These are phyloP conservation scores for Beaufortia kweichowensis DNA, from an alignment of 2,113 vertebrate species.

Conservation along the genomic window DNA sequence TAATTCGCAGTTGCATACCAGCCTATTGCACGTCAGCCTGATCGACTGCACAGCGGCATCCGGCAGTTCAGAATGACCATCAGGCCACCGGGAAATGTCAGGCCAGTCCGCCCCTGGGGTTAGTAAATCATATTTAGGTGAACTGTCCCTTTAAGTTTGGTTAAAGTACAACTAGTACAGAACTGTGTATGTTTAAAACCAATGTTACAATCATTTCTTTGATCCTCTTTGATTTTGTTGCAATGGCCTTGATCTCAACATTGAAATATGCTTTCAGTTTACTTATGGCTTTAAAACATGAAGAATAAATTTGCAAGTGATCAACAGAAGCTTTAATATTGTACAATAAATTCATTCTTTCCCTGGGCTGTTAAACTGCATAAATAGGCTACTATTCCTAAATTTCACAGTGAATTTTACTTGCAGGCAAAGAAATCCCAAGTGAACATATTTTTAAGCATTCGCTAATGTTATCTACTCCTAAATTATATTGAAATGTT, in stretches of 20 bases:
- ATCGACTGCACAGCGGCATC: too few relatives aligned
- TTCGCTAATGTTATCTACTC: too few relatives aligned
- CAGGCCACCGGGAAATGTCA: too few relatives aligned
- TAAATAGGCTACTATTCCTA: neutral
- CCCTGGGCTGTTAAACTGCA: constrained; percentile 5
- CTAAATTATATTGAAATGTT: too few relatives aligned
- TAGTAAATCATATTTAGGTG: too few relatives aligned
- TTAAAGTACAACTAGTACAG: too few relatives aligned
- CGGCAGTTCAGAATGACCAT: too few relatives aligned
- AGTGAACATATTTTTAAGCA: neutral
- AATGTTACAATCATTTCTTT: neutral
- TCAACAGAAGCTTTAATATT: constrained; percentile 6
- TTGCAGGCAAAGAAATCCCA: neutral
- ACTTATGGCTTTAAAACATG: neutral
- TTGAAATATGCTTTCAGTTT: neutral
- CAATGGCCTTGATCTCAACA: neutral
- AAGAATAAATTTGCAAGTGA: constrained; percentile 13
- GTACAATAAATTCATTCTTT: neutral
- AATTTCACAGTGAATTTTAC: neutral
- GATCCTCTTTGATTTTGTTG: neutral
- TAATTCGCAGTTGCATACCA: too few relatives aligned
- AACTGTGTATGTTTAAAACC: neutral
- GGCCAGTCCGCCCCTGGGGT: too few relatives aligned
- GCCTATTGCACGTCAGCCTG: too few relatives aligned
- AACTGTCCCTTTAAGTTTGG: too few relatives aligned